Percentiles rank a stretch among this genome's conserved stretches.
Conservation (phyloP, 2,797 vertebrate species). For the Malurus leucopterus region DNA sequence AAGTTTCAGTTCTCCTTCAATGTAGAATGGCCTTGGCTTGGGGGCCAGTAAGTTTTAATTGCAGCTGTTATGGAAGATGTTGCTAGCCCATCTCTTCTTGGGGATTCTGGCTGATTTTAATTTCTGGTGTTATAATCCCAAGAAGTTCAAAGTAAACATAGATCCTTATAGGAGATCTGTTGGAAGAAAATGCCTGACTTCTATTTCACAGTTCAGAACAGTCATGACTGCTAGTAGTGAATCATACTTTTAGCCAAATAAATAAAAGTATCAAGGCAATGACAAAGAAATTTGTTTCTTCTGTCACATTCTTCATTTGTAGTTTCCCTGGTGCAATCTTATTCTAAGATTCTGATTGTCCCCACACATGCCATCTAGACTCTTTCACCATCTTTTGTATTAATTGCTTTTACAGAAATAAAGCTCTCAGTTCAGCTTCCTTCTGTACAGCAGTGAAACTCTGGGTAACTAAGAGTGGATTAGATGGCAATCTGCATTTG, state of each 20-base stretch:
- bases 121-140: neutral
- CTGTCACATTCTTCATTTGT: neutral
- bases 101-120: neutral
- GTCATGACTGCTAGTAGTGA: neutral
- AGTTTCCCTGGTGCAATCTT: neutral
- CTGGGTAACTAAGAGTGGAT: neutral
- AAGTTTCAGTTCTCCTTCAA: neutral
- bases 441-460: neutral
- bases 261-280: neutral
- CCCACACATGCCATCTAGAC: neutral
- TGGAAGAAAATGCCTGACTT: neutral
- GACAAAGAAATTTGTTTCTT: neutral
- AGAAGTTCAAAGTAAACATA: neutral
- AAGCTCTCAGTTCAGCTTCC: neutral
- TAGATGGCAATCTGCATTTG: neutral
- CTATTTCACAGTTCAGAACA: neutral
- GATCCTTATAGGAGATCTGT: neutral
- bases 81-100: neutral
- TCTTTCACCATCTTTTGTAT: neutral
- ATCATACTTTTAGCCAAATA: neutral
- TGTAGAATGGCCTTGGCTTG: neutral
- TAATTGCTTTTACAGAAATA: neutral
- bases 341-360: neutral
- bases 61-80: accelerated
- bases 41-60: neutral